Conservation (phyloP, 2,797 vertebrate genomes). For the Premnoplex brunnescens region DNA sequence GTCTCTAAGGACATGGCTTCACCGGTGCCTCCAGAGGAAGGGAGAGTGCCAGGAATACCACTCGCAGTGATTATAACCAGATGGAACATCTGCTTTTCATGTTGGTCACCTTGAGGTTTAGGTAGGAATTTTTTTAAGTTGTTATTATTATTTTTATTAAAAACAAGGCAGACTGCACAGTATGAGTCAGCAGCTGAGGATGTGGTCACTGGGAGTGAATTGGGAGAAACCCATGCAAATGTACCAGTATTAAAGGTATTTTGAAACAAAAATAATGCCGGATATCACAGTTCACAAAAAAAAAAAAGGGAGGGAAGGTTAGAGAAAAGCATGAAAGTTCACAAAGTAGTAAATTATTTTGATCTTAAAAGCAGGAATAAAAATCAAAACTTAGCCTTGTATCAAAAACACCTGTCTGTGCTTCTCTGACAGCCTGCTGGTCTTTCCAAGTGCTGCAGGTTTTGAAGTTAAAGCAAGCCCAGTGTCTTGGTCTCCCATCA, state of each 20-base stretch:
- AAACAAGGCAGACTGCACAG: background rate
- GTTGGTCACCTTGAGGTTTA: background rate
- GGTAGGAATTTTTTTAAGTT: background rate
- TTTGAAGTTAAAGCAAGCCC: background rate
- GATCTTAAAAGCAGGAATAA: background rate
- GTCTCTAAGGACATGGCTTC: background rate
- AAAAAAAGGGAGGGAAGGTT: accelerated
- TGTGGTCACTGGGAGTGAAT: background rate
- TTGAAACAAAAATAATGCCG: background rate
- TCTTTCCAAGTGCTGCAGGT: background rate
- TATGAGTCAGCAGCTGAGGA: slow-evolving; percentile 12
- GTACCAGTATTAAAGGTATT: background rate
- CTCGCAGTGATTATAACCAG: background rate
- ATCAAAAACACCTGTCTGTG: background rate
- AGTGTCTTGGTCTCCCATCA: background rate
- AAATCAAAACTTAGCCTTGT: background rate
- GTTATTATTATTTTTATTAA: background rate
- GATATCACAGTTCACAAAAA: background rate
- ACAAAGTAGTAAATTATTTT: background rate
- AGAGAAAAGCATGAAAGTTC: background rate
- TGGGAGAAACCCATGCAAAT: background rate
- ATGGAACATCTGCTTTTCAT: background rate
- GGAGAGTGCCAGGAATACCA: background rate
- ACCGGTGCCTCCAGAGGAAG: background rate
- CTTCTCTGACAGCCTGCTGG: background rate